These are phyloP conservation scores for Argentina silus DNA, from an alignment of 2,797 vertebrate genomes.

Conservation along the genomic window DNA sequence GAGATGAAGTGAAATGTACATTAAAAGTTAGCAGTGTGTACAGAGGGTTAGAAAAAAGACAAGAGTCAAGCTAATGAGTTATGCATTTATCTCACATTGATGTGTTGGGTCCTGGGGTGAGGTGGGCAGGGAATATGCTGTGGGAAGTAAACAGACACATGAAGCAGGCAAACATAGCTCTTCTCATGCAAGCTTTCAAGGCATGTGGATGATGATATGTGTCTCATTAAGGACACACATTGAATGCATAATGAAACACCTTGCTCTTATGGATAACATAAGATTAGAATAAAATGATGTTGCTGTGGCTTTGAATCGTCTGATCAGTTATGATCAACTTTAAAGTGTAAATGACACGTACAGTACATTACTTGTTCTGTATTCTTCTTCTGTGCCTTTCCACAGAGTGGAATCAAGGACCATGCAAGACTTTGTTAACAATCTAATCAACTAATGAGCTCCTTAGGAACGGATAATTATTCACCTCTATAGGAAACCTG, in stretches of 20 bases:
- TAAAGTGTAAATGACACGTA: no score
- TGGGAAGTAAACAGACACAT: not conserved
- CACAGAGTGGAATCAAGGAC: not conserved
- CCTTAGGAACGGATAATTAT: slow-evolving; percentile 8
- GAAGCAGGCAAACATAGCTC: not conserved
- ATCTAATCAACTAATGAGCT: slow-evolving; percentile 19
- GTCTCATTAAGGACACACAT: not conserved
- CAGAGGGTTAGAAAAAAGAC: not conserved
- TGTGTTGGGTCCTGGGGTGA: no score
- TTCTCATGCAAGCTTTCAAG: not conserved
- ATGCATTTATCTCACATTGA: no score
- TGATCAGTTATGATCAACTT: no score
- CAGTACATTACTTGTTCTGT: no score
- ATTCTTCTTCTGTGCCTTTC: no score
- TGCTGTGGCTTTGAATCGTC: no score
- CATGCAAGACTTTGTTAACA: slow-evolving; percentile 6
- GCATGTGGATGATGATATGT: not conserved
- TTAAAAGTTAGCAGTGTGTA: not conserved
- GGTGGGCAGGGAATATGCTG: no score
- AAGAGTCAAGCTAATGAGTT: not conserved
- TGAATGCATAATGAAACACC: no score
- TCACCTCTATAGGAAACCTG: slow-evolving; percentile 7
- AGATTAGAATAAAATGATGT: no score
- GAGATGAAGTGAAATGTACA: not conserved
- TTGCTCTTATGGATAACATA: no score